A percentile compares a stretch with the other conserved stretches of the same genome.
phyloP scores from a whole-genome alignment of 2,797 vertebrate species.

The Helicolenus hilgendorfi region DNA sequence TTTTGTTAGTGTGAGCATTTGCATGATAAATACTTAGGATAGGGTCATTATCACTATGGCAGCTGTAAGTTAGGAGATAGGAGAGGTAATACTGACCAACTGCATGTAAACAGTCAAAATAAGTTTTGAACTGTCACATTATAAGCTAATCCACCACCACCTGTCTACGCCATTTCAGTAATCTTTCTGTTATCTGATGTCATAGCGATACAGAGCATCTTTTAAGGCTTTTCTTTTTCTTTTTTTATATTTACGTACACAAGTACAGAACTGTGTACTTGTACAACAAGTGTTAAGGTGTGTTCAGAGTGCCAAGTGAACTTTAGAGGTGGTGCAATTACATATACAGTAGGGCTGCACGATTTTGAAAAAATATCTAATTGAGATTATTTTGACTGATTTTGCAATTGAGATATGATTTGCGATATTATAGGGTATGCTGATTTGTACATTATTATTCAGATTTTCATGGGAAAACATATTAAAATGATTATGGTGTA shows the following conservation, averaged over 20 bases:
- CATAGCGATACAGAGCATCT: background rate
- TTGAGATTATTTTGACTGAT: too few relatives aligned
- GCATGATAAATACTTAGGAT: background rate
- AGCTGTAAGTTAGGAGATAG: background rate
- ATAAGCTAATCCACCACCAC: background rate
- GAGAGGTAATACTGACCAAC: background rate
- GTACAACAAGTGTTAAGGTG: background rate
- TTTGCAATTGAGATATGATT: too few relatives aligned
- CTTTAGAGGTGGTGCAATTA: too few relatives aligned
- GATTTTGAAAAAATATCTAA: too few relatives aligned
- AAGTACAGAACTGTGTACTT: too few relatives aligned
- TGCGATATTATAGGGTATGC: too few relatives aligned
- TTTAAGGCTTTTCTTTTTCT: background rate
- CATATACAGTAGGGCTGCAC: too few relatives aligned
- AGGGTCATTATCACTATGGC: background rate
- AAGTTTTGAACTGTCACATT: background rate
- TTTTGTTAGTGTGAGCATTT: background rate
- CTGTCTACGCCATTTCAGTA: background rate
- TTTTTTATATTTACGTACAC: too few relatives aligned
- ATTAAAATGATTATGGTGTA: too few relatives aligned
- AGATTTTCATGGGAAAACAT: too few relatives aligned
- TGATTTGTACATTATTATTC: too few relatives aligned
- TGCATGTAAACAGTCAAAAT: background rate
- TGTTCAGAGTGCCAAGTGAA: background rate
- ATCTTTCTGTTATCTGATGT: background rate